Base-by-base conservation (phyloP, 2,797 vertebrate genomes). In the Otolemur crassicaudatus region DNA sequence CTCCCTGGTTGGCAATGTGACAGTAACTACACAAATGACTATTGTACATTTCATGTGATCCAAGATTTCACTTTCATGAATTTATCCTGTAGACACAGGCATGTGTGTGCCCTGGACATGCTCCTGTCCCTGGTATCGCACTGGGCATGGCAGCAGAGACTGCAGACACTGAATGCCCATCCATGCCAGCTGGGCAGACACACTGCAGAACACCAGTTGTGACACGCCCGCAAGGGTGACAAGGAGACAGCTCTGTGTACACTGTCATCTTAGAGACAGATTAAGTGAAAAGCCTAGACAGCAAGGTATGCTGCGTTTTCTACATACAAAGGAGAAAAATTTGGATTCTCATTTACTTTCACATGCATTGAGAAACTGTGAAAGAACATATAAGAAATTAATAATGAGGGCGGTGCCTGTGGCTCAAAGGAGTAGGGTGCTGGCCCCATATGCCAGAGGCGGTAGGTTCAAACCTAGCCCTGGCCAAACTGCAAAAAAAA, bases 201-300 rank as follows among this genome's bases (percentile, higher is more conserved):
- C 27, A 34, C 65, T 9, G 25, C 7, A 37, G n/a, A 27, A 11
- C 0, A 11, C 4, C 23, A 29, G 14, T 10, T 17, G 8, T 1
- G 23, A 29, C 12, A 76, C 3, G 2, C 34, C 16, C 3, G 29
- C 22, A 13, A 22, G 46, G 20, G 31, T 7, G 37, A 77, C 22
- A 27, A 27, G 82, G 19, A 63, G 76, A 61, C 49, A 19, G 34
- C 56, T 16, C 43, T 56, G 7, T 0, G 2, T 11, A 34, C 37
- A 11, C 0, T 9, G 25, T 87, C 25, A 34, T 27, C 60, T 76
- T 43, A 3, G 17, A 69, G 49, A 60, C 0, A 23, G 2, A n/a
- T 27, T 16, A 46, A 63, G 53, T 61, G 23, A 49, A 31, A 40
- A 81, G 40, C 6, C 22, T 53, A 56, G 58, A 29, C 0, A 22